Conservation (phyloP, 2,113 vertebrate genomes). For the Salminus brasiliensis region DNA sequence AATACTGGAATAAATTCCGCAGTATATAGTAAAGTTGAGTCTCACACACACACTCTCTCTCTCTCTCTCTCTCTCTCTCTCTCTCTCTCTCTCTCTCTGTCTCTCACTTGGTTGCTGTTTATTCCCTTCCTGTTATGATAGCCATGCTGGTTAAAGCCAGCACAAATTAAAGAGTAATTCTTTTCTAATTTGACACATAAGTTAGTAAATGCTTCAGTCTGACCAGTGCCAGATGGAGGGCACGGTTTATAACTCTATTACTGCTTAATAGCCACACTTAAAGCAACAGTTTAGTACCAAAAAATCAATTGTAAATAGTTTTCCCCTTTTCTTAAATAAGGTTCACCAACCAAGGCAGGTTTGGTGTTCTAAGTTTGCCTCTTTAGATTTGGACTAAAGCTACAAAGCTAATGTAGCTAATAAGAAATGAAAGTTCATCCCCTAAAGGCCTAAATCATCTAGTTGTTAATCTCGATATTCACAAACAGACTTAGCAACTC, state of each 20-base stretch:
- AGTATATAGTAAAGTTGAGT: not conserved
- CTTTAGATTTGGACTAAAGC: too few relatives aligned
- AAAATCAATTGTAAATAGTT: too few relatives aligned
- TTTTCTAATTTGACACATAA: slow-evolving; percentile 46
- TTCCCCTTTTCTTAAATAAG: not conserved
- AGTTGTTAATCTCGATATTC: too few relatives aligned
- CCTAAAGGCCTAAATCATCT: too few relatives aligned
- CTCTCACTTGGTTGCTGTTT: slow-evolving; percentile 43
- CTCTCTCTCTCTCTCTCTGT: slow-evolving; percentile 19
- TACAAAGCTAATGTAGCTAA: too few relatives aligned
- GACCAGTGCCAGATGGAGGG: slow-evolving; percentile 16
- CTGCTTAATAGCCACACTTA: slow-evolving; percentile 6
- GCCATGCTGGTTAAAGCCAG: slow-evolving; percentile 33
- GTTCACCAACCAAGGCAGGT: not conserved
- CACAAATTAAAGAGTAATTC: slow-evolving; percentile 49
- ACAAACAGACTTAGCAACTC: too few relatives aligned
- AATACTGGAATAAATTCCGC: slow-evolving; percentile 4
- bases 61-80: slow-evolving; percentile 42
- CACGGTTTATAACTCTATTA: slow-evolving; percentile 23
- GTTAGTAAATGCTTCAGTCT: slow-evolving; percentile 37
- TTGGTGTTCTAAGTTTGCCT: not conserved
- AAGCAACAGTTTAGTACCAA: not conserved
- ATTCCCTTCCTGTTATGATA: slow-evolving; percentile 38
- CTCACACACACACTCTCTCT: not conserved
- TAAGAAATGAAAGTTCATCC: too few relatives aligned